Evolutionary conservation across 2,113 vertebrate genomes (phyloP), one percentile per base, ranked within the genome.

Genomic region (Agelaius phoeniceus): DNA sequence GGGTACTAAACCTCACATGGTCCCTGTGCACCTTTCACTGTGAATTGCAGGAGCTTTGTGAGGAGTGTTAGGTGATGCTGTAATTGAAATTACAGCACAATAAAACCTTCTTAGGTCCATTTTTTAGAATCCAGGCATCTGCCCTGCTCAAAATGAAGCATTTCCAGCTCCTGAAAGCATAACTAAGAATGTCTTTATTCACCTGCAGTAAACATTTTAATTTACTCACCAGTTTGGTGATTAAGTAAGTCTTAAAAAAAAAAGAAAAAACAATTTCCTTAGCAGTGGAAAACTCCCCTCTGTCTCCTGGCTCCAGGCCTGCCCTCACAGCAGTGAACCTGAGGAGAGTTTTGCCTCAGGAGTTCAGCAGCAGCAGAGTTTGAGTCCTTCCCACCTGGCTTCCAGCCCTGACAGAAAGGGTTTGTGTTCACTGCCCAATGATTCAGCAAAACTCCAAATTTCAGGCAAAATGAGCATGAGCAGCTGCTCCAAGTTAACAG

Each of bases 401-500:
- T 37, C 39, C 84, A 93, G 91, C 89, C 94, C 91, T 92, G 22
- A 19, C 61, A 41, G 52, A 69, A 85, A 59, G 59, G 1, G 19
- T n/a, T 93, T 94, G n/a, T 90, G 76, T 93, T 92, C 5, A 0
- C 61, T 11, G 78, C 69, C 90, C 37, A 0, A 39, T 95, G 94
- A 95, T 93, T 97, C 96, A 95, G 92, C 96, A 95, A 78, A 96
- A 90, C 76, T 68, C 65, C 3, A 0, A 19, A 39, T 81, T 84
- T 52, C 31, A 46, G 89, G 88, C 79, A 37, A 19, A 65, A 0
- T 7, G 59, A 58, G 37, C 16, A 0, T 0, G 6, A 95, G 58
- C 88, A 55, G 62, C 75, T 94, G 85, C 85, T 96, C 86, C 79
- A 17, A 33, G 58, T 88, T 90, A 80, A 86, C 77, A 94, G 83